Percentiles rank a stretch among this genome's conserved stretches.
Evolutionary conservation across 2,797 vertebrate species (phyloP).

Genomic region (Meriones psammophilus): DNA sequence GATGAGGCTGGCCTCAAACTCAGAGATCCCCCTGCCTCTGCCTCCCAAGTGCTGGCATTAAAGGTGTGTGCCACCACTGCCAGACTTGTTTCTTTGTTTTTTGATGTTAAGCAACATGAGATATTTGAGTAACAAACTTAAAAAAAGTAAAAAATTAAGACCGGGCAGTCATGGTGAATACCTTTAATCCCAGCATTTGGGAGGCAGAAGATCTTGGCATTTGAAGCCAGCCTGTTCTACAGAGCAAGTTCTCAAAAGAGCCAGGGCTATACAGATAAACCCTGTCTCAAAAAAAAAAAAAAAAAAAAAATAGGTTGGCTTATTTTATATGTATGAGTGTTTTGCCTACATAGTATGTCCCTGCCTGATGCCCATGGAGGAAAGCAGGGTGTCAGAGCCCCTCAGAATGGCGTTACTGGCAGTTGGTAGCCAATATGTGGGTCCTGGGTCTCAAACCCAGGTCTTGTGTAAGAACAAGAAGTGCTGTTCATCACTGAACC

Average conservation of each 20-base stretch:
- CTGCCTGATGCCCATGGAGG: background rate
- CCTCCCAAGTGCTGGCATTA: background rate
- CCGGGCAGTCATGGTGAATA: background rate
- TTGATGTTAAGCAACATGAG: background rate
- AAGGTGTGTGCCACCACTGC: too few species aligned
- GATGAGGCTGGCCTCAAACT: too few species aligned
- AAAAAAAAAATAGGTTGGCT: background rate
- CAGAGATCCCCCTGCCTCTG: too few species aligned
- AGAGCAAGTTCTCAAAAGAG: too few species aligned
- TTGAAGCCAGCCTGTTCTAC: too few species aligned
- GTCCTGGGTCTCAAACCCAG: background rate
- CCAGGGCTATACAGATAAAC: too few species aligned
- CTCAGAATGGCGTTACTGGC: too few species aligned
- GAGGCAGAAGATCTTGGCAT: too few species aligned
- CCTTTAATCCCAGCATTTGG: background rate
- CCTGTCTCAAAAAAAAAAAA: too few species aligned
- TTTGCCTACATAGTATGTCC: background rate
- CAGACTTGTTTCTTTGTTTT: background rate
- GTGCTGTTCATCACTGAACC: background rate
- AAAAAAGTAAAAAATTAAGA: background rate
- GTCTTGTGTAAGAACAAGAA: background rate
- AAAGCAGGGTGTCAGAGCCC: background rate
- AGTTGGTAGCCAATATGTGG: background rate
- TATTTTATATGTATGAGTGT: background rate
- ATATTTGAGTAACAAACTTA: background rate